phyloP scores from a whole-genome alignment of 2,113 vertebrate species.

The Phainopepla nitens region DNA sequence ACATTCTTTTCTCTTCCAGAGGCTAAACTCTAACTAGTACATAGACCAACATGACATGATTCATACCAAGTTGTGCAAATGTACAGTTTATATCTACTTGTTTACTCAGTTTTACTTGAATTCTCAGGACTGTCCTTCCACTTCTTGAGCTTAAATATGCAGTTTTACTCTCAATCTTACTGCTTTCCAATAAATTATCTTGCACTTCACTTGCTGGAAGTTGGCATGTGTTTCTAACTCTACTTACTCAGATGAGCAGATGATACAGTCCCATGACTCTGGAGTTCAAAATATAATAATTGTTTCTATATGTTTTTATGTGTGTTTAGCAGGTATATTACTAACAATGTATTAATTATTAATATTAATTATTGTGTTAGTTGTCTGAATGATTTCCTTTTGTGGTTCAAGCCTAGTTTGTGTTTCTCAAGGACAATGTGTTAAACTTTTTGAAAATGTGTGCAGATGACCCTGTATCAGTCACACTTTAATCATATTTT shows the following conservation, averaged over 20 bases:
- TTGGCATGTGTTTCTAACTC: not conserved
- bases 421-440: not conserved
- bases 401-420: not conserved
- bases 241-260: not conserved
- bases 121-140: not conserved
- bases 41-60: not conserved
- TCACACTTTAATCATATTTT: not conserved
- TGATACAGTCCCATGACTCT: not conserved
- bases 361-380: not conserved
- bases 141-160: not conserved
- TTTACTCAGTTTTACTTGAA: not conserved
- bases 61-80: not conserved
- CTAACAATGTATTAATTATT: not conserved
- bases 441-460: not conserved
- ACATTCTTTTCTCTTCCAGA: not conserved
- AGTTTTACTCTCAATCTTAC: not conserved
- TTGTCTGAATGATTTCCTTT: not conserved
- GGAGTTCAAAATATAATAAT: not conserved
- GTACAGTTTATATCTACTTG: not conserved
- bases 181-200: not conserved
- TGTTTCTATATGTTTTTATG: not conserved
- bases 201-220: not conserved
- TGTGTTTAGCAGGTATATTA: not conserved
- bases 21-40: not conserved
- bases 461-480: not conserved